A percentile compares a stretch with the other conserved stretches of the same genome.
Evolutionary conservation across 2,113 vertebrate genomes (phyloP).

Genomic region (Ameiurus melas): DNA sequence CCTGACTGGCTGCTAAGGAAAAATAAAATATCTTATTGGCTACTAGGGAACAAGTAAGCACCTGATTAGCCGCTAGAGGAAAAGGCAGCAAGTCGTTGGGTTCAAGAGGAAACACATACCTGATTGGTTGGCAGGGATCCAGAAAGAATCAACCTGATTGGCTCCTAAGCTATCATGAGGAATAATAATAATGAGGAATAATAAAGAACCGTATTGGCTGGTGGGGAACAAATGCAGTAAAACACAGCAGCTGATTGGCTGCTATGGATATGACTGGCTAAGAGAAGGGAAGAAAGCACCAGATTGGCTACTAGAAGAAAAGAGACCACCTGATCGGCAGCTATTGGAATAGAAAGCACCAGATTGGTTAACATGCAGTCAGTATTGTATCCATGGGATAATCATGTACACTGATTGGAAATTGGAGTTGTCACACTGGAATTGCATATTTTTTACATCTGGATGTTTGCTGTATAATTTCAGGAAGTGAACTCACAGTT

Average conservation of each 20-base stretch:
- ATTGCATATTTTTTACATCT: background rate
- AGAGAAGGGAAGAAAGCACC: too few relatives aligned
- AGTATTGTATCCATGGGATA: background rate
- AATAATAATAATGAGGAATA: too few relatives aligned
- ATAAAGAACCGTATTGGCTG: too few relatives aligned
- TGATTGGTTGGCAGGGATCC: background rate
- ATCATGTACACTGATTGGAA: background rate
- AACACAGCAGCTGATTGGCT: too few relatives aligned
- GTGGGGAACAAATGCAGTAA: too few relatives aligned
- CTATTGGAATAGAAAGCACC: background rate
- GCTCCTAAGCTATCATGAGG: too few relatives aligned
- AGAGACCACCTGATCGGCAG: background rate
- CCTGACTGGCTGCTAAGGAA: background rate
- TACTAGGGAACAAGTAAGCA: background rate
- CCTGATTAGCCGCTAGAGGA: background rate
- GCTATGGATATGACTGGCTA: too few relatives aligned
- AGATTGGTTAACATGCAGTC: background rate
- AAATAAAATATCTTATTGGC: background rate
- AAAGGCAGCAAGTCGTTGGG: background rate
- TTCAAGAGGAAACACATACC: background rate
- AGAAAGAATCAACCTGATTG: background rate
- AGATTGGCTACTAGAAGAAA: too few relatives aligned
- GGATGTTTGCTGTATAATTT: background rate
- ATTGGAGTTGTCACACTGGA: background rate
- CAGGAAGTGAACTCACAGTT: conserved; percentile 67